These are phyloP conservation scores for Acronicta aceris DNA, from an alignment of 2,888 invertebrate species.

Conservation along the genomic window DNA sequence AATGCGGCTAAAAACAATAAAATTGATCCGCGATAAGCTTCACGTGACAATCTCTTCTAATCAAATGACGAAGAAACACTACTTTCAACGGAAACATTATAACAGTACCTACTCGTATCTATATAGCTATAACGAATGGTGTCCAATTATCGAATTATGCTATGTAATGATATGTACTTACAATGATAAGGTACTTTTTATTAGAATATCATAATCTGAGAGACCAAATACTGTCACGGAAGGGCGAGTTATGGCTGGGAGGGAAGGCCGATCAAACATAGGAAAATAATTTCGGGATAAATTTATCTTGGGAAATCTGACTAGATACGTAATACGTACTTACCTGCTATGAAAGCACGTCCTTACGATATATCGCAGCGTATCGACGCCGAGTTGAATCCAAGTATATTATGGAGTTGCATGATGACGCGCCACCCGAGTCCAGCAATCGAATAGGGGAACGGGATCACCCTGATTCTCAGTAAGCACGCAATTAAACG, in stretches of 20 bases:
- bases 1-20: no score
- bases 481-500: conserved; percentile 16
- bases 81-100: conserved; percentile 8
- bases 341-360: conserved; percentile 19
- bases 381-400: not conserved
- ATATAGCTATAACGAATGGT: no score
- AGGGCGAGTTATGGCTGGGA: no score
- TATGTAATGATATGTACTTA: no score
- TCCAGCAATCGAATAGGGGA: conserved; percentile 1
- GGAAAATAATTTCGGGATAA: no score
- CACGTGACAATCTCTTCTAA: not conserved
- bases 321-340: conserved; percentile 2
- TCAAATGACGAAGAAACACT: conserved; percentile 4
- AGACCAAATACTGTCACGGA: no score
- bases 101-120: not conserved
- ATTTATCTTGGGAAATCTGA: no score
- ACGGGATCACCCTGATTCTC: conserved; percentile 13
- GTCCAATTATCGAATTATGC: no score
- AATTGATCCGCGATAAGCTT: no score
- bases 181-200: no score
- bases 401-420: not conserved
- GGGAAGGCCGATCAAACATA: no score
- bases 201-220: no score
- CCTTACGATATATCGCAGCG: conserved; percentile 14
- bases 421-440: not conserved